These are phyloP conservation scores for Zaprionus vittiger DNA, from an alignment of 1,140 invertebrate genomes.

Conservation along the genomic window DNA sequence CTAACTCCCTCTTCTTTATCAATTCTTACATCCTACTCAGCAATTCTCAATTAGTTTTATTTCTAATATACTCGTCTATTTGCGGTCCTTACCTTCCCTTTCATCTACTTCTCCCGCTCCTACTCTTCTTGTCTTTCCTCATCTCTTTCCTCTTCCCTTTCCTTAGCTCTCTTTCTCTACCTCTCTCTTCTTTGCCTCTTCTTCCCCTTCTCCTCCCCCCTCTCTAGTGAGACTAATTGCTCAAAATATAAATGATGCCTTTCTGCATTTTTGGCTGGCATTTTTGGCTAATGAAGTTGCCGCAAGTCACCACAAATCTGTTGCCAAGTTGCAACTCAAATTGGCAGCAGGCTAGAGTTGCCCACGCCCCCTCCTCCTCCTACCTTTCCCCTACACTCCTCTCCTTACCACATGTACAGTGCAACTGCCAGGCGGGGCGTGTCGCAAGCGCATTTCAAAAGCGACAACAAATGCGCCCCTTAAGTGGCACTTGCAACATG, in stretches of 20 bases:
- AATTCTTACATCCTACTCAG: too few species aligned
- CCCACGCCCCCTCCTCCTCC: rapidly evolving
- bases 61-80: too few species aligned
- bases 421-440: conserved; percentile 52
- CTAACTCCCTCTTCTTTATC: too few species aligned
- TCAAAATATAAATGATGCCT: conserved; percentile 44
- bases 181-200: background rate
- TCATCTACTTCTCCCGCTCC: too few species aligned
- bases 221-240: conserved; percentile 4
- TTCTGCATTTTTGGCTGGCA: background rate
- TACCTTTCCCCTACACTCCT: background rate
- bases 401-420: conserved; percentile 15
- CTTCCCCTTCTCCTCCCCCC: background rate
- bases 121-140: too few species aligned
- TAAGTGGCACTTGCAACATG: conserved; percentile 77
- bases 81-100: too few species aligned
- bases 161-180: background rate
- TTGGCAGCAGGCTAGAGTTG: conserved; percentile 18
- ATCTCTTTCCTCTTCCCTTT: too few species aligned
- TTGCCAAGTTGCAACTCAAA: too few species aligned
- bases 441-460: conserved; percentile 60
- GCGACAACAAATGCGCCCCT: conserved; percentile 61
- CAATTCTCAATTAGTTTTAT: too few species aligned
- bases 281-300: conserved; percentile 31
- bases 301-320: too few species aligned